Conservation (phyloP, 2,113 vertebrate genomes). For the Tupaia tana region DNA sequence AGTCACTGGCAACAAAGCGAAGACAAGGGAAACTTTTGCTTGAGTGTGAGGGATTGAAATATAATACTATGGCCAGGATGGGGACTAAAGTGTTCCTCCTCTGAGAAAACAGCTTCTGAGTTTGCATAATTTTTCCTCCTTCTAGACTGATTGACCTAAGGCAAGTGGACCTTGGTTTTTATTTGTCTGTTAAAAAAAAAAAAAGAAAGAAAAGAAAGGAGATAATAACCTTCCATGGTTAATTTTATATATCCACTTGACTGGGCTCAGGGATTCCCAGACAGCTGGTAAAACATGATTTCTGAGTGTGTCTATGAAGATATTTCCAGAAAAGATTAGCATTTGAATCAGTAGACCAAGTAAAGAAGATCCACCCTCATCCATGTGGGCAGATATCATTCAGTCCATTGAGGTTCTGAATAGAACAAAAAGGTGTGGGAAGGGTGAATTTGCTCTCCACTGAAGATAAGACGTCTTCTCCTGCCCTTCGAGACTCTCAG, state of each 20-base stretch:
- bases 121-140: neutral
- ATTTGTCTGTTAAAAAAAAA: neutral
- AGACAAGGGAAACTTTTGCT: conserved; percentile 19
- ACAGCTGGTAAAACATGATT: neutral
- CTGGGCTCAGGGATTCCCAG: neutral
- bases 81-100: neutral
- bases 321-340: conserved; percentile 12
- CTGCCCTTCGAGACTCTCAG: neutral
- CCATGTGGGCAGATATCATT: neutral
- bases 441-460: neutral
- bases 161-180: neutral
- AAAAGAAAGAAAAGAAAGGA: neutral
- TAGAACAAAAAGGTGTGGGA: neutral
- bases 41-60: neutral
- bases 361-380: neutral
- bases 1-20: conserved; percentile 26
- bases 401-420: neutral
- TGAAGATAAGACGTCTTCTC: neutral
- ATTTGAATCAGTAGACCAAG: neutral
- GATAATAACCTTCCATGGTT: neutral
- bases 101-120: neutral
- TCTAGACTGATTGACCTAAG: neutral
- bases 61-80: neutral
- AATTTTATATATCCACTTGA: neutral
- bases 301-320: neutral